Evolutionary conservation across 2,113 vertebrate genomes (phyloP).

Genomic region (Callipepla squamata): DNA sequence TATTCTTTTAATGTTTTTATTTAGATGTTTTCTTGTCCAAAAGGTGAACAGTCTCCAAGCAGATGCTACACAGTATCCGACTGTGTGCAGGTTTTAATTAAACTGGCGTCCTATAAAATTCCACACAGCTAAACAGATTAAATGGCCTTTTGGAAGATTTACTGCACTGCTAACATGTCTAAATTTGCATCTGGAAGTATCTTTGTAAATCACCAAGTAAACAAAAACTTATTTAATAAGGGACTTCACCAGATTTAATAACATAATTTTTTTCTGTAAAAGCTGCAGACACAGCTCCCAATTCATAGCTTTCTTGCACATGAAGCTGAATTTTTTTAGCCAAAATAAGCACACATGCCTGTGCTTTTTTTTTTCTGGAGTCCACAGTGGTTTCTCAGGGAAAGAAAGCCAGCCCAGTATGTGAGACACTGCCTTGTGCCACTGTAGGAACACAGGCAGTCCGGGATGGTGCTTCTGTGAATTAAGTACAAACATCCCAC

Average conservation of each 20-base stretch:
- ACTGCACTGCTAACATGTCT: not conserved
- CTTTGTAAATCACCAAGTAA: conserved; percentile 26
- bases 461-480: not conserved
- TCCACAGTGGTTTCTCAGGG: not conserved
- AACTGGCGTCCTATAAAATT: not conserved
- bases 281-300: conserved; percentile 3
- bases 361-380: not conserved
- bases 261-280: not conserved
- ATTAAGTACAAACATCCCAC: not conserved
- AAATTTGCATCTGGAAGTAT: conserved; percentile 8
- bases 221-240: conserved; percentile 31
- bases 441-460: not conserved
- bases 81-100: conserved; percentile 4
- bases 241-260: not conserved
- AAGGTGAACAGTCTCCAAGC: not conserved
- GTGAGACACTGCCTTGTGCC: not conserved
- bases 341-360: not conserved
- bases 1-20: not conserved
- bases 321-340: conserved; percentile 14
- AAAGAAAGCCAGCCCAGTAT: not conserved
- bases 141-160: conserved; percentile 43
- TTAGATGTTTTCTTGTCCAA: not conserved
- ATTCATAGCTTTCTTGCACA: conserved; percentile 3
- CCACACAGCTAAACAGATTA: not conserved
- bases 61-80: not conserved